Conservation (phyloP, 2,113 vertebrate genomes). For the Felis chaus region DNA sequence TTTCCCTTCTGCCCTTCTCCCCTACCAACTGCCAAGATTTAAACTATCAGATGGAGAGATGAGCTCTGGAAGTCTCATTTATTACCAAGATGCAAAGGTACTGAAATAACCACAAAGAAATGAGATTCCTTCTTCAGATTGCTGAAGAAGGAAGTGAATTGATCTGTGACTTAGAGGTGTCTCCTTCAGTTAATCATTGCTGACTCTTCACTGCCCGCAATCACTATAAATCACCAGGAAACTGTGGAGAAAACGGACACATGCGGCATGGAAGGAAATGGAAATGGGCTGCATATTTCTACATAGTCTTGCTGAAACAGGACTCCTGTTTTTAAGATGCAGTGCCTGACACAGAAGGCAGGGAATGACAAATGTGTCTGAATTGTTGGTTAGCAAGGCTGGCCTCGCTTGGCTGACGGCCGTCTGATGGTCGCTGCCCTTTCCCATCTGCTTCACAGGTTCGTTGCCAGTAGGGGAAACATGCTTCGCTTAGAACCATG, state of each 20-base stretch:
- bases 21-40: background rate
- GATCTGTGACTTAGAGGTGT: constrained; percentile 56
- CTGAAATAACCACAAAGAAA: constrained; percentile 59
- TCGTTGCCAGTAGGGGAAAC: background rate
- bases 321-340: background rate
- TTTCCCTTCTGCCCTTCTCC: background rate
- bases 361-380: constrained; percentile 42
- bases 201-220: constrained; percentile 37
- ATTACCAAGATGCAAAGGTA: constrained; percentile 35
- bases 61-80: constrained; percentile 31
- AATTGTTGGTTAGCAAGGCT: constrained; percentile 1
- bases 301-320: background rate
- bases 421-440: background rate
- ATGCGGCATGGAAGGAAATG: background rate
- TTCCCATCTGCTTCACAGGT: constrained; percentile 33
- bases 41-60: background rate
- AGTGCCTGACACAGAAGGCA: background rate
- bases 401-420: background rate
- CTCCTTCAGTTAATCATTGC: constrained; percentile 57
- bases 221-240: constrained; percentile 43
- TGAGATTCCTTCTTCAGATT: constrained; percentile 49
- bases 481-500: background rate
- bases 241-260: background rate
- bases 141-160: constrained; percentile 44
- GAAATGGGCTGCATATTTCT: constrained; percentile 26